Evolutionary conservation across 2,113 vertebrate species (phyloP), one percentile per base, ranked within the genome.

Genomic region (Eidolon helvum): DNA sequence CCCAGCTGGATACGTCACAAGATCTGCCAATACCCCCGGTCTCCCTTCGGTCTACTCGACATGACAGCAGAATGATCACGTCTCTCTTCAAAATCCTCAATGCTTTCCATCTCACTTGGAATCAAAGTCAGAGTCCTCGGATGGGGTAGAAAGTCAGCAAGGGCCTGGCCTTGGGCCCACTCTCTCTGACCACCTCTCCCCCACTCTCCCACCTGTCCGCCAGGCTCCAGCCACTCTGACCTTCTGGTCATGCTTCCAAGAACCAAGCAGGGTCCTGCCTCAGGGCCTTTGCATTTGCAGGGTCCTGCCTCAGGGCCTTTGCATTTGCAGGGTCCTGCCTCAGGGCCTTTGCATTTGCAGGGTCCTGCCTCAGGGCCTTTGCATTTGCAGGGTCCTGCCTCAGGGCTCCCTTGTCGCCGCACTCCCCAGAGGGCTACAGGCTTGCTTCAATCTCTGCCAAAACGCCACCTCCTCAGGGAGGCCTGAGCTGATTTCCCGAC

Each of bases 111-210:
- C 40, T 87, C 22, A 5, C 21, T 4, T 0, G 3, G 59, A 48
- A 10, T 30, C 2, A 40, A 33, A 69, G 40, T 15, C 43, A 40
- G 28, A 66, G 77, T 7, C 77, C 50, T 55, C 0, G 0, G 0
- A 22, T 2, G 28, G 22, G 50, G 68, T 63, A 26, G 80, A 55
- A 71, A 50, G 22, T 28, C 12, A 2, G 19, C 0, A 4, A 8
- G 35, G 43, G 35, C 68, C 50, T 19, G 45, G 6, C 1, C 21
- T 38, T 19, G 45, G 0, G 16, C 0, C 68, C 4, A 0, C 4
- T 21, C 28, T 50, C 61, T 78, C 38, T 14, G 18, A 2, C 40
- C 75, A 21, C 69, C 61, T 82, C 69, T 9, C 3, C 65, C 12
- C 35, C 10, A 35, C n/a, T 10, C n/a, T 43, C 48, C 30, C 2